Evolutionary conservation across 2,113 vertebrate species (phyloP).

Genomic region (Limanda limanda): DNA sequence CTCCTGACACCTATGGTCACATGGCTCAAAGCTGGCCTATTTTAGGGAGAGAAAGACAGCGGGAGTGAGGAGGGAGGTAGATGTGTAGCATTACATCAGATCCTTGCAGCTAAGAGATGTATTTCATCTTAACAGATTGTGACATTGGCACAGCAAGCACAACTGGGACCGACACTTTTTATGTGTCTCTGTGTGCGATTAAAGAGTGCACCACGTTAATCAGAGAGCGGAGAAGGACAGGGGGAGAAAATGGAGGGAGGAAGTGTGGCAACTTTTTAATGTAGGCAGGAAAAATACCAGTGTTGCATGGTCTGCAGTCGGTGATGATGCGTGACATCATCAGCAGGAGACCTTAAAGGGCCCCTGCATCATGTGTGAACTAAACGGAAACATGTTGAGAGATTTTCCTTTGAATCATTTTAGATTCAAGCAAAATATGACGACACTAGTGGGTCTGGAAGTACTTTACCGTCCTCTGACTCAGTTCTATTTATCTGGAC

Average conservation of each 20-base stretch:
- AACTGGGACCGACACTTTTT: background rate
- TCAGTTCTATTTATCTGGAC: background rate
- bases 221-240: background rate
- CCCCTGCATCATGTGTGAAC: background rate
- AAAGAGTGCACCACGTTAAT: background rate
- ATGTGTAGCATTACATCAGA: constrained; percentile 51
- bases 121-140: constrained; percentile 10
- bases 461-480: background rate
- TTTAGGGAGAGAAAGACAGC: constrained; percentile 61
- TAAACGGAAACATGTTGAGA: background rate
- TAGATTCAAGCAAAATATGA: background rate
- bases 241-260: background rate
- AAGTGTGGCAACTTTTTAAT: constrained; percentile 9
- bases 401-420: background rate
- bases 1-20: constrained; percentile 73
- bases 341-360: constrained; percentile 50
- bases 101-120: constrained; percentile 19
- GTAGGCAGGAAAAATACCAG: background rate
- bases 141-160: background rate
- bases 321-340: constrained; percentile 49
- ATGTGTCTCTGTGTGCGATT: background rate
- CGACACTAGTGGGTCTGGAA: background rate
- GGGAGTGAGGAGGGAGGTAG: constrained; percentile 38
- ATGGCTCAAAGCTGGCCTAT: constrained; percentile 75
- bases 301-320: constrained; percentile 8